Percentiles rank a stretch among this genome's conserved stretches.
Conservation (phyloP, 2,113 vertebrate genomes). For the Apteryx owenii region DNA sequence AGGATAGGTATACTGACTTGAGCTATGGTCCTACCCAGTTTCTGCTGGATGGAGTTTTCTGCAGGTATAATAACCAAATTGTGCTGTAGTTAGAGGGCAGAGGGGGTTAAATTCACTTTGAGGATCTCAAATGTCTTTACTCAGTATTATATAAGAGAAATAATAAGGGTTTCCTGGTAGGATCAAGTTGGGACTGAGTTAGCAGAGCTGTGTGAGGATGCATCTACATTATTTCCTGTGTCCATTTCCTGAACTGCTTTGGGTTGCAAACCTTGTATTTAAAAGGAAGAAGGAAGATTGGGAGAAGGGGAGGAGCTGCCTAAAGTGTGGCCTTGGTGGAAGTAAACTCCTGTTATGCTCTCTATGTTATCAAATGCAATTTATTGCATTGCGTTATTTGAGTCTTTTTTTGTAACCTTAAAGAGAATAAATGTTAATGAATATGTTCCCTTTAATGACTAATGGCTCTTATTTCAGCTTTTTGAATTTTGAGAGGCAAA, state of each 20-base stretch:
- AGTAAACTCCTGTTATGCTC: neutral
- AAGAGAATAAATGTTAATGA: neutral
- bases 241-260: neutral
- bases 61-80: neutral
- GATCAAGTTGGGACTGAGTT: neutral
- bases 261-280: neutral
- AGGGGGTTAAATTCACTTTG: neutral
- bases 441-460: neutral
- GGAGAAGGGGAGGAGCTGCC: neutral
- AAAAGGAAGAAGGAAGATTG: neutral
- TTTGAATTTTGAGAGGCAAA: neutral
- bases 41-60: neutral
- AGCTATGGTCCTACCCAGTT: neutral
- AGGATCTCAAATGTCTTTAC: neutral
- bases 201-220: neutral
- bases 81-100: neutral
- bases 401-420: neutral
- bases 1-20: neutral
- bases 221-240: neutral
- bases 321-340: neutral
- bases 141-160: fast-evolving
- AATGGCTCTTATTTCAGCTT: neutral
- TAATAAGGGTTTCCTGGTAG: neutral
- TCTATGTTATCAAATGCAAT: neutral
- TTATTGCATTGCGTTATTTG: neutral